Percentiles rank a stretch among this genome's conserved stretches.
Conservation (phyloP, 2,888 invertebrate genomes). For the Deilephila elpenor region DNA sequence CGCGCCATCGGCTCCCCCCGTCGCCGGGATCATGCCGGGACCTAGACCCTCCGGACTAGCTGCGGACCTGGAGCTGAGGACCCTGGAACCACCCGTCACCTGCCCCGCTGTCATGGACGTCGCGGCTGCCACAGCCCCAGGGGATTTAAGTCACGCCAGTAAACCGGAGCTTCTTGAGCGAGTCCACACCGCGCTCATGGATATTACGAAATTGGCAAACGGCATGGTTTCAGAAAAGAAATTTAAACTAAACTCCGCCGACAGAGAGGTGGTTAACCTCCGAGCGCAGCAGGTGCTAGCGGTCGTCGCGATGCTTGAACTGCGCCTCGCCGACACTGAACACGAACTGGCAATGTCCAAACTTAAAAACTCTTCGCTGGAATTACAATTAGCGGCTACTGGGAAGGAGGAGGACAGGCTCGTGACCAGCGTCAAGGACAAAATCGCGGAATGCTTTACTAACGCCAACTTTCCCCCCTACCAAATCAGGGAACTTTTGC, state of each 20-base stretch:
- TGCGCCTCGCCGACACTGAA: background rate
- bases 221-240: background rate
- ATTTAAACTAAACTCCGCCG: background rate
- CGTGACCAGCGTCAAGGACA: background rate
- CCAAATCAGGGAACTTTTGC: background rate
- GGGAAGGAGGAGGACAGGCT: background rate
- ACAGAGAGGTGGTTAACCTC: background rate
- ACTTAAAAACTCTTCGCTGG: too few relatives aligned
- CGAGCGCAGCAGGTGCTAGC: background rate
- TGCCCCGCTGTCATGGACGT: background rate
- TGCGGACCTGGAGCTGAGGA: too few relatives aligned
- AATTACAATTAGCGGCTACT: background rate
- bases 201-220: background rate
- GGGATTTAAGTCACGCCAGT: background rate
- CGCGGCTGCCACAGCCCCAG: too few relatives aligned
- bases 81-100: background rate
- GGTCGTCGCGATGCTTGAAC: background rate
- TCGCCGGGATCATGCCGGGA: too few relatives aligned
- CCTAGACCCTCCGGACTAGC: too few relatives aligned
- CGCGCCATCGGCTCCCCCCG: background rate
- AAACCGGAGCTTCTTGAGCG: background rate
- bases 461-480: background rate
- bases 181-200: background rate
- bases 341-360: background rate
- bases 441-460: background rate